phyloP scores from a whole-genome alignment of 2,797 vertebrate species.

The Alca torda region DNA sequence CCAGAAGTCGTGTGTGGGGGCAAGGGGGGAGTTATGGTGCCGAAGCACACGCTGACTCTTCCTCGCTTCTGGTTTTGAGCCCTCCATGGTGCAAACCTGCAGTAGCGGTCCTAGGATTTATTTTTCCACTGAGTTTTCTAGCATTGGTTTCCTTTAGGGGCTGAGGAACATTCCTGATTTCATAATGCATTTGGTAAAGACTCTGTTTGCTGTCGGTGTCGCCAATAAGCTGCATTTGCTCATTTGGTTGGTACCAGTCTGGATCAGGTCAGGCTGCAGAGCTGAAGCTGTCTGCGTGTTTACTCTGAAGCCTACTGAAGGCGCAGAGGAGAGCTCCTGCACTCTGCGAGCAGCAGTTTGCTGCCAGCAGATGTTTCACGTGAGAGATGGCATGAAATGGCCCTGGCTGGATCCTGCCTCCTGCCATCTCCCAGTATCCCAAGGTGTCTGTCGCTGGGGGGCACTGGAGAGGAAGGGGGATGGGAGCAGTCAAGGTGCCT shows the following conservation, averaged over 20 bases:
- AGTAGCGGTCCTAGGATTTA: neutral
- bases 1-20: rapidly evolving
- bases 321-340: neutral
- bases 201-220: neutral
- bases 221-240: neutral
- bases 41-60: neutral
- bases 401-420: neutral
- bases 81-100: neutral
- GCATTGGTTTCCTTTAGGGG: neutral
- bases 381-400: neutral
- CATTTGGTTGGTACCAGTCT: neutral
- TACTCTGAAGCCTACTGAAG: neutral
- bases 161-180: neutral
- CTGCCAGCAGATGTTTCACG: neutral
- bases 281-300: neutral
- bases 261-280: neutral
- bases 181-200: neutral
- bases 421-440: neutral
- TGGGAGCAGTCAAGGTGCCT: neutral
- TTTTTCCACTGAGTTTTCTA: neutral
- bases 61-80: neutral
- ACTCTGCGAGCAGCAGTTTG: neutral
- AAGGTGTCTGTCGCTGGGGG: neutral
- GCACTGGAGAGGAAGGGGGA: neutral
- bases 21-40: neutral